Base-by-base conservation (phyloP, 2,888 invertebrate genomes). In the Pollenia labialis region DNA sequence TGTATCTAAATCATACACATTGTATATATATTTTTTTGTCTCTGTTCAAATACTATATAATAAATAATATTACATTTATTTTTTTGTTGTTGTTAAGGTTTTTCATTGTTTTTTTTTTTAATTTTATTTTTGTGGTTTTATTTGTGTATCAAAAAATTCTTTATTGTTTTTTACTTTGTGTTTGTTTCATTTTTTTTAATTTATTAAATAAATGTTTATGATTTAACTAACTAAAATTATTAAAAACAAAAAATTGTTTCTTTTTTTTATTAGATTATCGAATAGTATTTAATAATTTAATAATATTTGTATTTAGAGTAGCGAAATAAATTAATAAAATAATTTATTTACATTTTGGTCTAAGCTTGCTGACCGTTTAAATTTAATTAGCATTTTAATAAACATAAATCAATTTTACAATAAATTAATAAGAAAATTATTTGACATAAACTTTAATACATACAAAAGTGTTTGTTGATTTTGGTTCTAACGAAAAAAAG, bases 81-180 rank as follows among this genome's bases (percentile, higher is more conserved):
- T 86, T 46, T 69, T 16, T 40, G 8, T 14, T 23, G 11, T 14
- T 18, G 23, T 23, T 46, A 11, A 2, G 9, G 0, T 50, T 77
- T 44, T 69, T 40, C 16, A 23, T 2, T 23, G 23, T 23, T 71
- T 69, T 16, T 46, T 54, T 72, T 40, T 58, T 52, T 77, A 60
- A 42, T 54, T 68, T 81, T 23, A 60, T 50, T 76, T 52, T 56
- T 77, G 68, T 60, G 40, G 60, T 72, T 68, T 64, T 40, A 74
- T 32, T 72, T 68, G 48, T 79, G 72, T 83, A 83, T 83, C 58
- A 77, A 83, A 77, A 23, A 69, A 66, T 81, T 60, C 40, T 74
- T 56, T 56, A 42, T 72, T 23, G 23, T 14, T 44, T 71, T 44
- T 32, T 32, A 32, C 32, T 32, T 32, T 23, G 6, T 18, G 23